A percentile compares a stretch with the other conserved stretches of the same genome.
Conservation (phyloP, 2,888 invertebrate species). For the Adineta ricciae region DNA sequence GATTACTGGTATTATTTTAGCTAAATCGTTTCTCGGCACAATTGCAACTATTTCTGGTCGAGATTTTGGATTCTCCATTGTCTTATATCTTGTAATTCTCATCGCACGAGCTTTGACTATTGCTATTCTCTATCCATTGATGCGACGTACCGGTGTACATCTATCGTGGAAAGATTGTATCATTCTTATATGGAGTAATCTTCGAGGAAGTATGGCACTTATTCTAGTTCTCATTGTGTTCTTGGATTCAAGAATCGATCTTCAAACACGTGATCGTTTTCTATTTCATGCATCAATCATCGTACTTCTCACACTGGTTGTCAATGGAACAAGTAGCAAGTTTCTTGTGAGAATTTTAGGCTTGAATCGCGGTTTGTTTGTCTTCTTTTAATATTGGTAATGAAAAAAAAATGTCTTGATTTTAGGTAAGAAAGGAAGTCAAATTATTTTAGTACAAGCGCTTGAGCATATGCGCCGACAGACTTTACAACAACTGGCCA, state of each 20-base stretch:
- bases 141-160: neutral
- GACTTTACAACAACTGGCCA: neutral
- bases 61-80: neutral
- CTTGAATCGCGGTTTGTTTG: neutral
- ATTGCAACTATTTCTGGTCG: neutral
- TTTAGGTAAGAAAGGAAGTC: neutral
- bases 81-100: neutral
- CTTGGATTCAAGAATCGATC: neutral
- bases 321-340: conserved; percentile 13
- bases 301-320: neutral
- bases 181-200: neutral
- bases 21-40: neutral
- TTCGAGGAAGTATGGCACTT: neutral
- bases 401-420: neutral
- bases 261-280: neutral
- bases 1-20: conserved; percentile 8
- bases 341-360: neutral
- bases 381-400: too few relatives aligned
- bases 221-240: neutral
- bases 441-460: neutral
- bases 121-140: neutral
- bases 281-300: neutral
- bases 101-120: neutral
- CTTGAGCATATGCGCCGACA: neutral
- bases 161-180: neutral